Percentiles rank a stretch among this genome's conserved stretches.
phyloP scores from a whole-genome alignment of 1,140 invertebrate genomes.

The Aricia agestis region DNA sequence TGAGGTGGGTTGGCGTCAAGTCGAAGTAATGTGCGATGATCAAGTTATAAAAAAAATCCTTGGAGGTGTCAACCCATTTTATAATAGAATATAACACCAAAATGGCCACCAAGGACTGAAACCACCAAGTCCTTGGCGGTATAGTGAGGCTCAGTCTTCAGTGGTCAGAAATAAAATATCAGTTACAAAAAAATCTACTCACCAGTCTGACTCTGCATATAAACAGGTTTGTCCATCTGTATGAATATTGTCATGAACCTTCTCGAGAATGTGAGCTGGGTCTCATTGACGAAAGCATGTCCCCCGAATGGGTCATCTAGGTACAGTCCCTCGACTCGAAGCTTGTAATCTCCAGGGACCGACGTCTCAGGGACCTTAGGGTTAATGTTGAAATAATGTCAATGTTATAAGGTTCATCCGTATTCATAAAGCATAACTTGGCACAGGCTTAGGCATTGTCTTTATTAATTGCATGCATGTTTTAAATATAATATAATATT shows the following conservation, averaged over 20 bases:
- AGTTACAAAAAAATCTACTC: constrained; percentile 31
- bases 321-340: constrained; percentile 92
- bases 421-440: not conserved
- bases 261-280: constrained; percentile 83
- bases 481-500: not conserved
- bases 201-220: constrained; percentile 94
- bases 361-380: constrained; percentile 87
- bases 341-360: constrained; percentile 87
- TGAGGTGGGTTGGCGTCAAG: no score
- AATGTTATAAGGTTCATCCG: not conserved
- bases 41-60: no score
- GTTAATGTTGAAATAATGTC: constrained; percentile 8
- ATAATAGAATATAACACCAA: no score
- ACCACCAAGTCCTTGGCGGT: no score
- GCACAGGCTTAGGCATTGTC: not conserved
- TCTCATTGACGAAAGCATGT: constrained; percentile 90
- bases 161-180: no score
- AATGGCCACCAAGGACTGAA: no score
- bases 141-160: no score
- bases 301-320: constrained; percentile 87
- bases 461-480: not conserved
- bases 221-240: constrained; percentile 96
- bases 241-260: constrained; percentile 97
- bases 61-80: no score
- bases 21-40: no score